These are phyloP conservation scores for Vespertilio murinus DNA, from an alignment of 2,797 vertebrate genomes.

Conservation along the genomic window DNA sequence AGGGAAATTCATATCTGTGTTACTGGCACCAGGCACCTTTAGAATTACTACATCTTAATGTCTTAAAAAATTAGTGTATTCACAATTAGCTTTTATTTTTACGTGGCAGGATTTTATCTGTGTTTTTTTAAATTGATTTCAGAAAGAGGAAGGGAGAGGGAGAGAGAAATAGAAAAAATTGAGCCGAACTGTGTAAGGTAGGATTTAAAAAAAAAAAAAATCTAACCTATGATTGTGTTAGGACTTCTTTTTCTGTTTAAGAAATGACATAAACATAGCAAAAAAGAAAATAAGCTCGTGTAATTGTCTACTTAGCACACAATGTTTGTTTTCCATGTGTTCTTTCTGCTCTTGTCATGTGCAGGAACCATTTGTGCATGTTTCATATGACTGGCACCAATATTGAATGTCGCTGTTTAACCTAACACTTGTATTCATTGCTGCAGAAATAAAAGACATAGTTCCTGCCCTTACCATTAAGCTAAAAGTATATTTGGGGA, in stretches of 20 bases:
- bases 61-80: constrained; percentile 5
- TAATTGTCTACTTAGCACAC: not conserved
- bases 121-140: too few species aligned
- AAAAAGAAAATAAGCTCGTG: not conserved
- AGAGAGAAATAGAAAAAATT: too few species aligned
- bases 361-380: not conserved
- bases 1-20: not conserved
- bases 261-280: not conserved
- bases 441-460: constrained; percentile 13
- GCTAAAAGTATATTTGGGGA: not conserved
- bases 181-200: too few species aligned
- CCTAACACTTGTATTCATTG: constrained; percentile 24
- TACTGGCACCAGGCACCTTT: not conserved
- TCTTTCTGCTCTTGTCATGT: not conserved
- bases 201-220: too few species aligned
- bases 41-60: constrained; percentile 27
- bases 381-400: constrained; percentile 1
- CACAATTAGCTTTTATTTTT: constrained; percentile 24
- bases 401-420: not conserved
- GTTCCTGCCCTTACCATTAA: not conserved
- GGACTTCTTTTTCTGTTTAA: not conserved
- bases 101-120: not conserved
- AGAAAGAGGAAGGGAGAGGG: too few species aligned
- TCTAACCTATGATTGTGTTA: constrained; percentile 1
- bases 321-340: constrained; percentile 35